phyloP scores from a whole-genome alignment of 2,113 vertebrate genomes.

The Salvelinus fontinalis region DNA sequence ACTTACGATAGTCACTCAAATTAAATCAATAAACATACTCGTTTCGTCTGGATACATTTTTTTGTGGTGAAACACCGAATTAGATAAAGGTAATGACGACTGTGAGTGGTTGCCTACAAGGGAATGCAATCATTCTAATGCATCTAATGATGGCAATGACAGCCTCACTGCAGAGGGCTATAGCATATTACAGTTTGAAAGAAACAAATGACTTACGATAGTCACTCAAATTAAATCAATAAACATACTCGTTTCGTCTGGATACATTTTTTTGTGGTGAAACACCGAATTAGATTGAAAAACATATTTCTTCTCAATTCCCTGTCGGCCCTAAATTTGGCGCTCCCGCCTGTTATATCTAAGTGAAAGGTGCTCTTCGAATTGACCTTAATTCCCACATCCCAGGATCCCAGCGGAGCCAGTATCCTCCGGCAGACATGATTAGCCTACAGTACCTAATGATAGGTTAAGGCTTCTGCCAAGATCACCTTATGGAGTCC shows the following conservation, averaged over 20 bases:
- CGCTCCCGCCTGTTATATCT: not conserved
- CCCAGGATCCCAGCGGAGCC: too few relatives aligned
- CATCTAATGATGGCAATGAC: too few relatives aligned
- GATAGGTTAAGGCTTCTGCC: too few relatives aligned
- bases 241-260: not conserved
- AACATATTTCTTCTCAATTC: not conserved
- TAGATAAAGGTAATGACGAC: too few relatives aligned
- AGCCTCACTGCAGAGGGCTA: not conserved
- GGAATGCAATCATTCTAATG: too few relatives aligned
- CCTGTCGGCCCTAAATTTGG: not conserved
- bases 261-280: not conserved
- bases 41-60: not conserved
- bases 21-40: not conserved
- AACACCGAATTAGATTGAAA: not conserved
- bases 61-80: not conserved
- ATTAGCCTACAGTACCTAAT: too few relatives aligned
- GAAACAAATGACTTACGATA: not conserved
- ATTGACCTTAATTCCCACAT: not conserved
- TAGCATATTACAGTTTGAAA: not conserved
- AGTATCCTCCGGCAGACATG: too few relatives aligned
- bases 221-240: not conserved
- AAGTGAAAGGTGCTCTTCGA: slow-evolving; percentile 63
- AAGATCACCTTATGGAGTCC: too few relatives aligned
- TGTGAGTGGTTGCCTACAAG: too few relatives aligned
- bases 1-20: not conserved